phyloP scores from a whole-genome alignment of 1,140 invertebrate species.

The Sycophila sp. region DNA sequence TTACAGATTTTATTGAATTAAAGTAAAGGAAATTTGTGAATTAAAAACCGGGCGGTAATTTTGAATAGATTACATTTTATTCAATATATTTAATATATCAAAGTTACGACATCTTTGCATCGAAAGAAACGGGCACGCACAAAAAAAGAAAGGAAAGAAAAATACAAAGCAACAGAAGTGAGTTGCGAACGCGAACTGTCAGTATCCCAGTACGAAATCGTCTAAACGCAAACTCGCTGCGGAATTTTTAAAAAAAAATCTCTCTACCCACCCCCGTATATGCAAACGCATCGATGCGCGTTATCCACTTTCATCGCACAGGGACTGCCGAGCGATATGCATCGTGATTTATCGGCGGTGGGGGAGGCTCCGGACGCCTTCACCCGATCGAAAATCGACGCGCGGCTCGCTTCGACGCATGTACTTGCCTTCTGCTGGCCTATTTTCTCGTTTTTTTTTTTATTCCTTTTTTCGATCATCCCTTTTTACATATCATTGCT shows the following conservation, averaged over 20 bases:
- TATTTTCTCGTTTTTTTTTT: not conserved
- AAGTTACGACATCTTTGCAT: too few species aligned
- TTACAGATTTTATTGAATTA: too few species aligned
- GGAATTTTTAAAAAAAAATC: slow-evolving; percentile 13
- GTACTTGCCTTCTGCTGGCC: not conserved
- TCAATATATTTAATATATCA: too few species aligned
- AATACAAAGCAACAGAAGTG: not conserved
- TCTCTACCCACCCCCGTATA: not conserved
- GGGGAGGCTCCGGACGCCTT: slow-evolving; percentile 32
- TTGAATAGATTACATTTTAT: too few species aligned
- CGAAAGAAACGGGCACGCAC: too few species aligned
- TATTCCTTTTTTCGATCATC: slow-evolving; percentile 43
- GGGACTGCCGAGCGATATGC: slow-evolving; percentile 15
- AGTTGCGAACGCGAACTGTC: not conserved
- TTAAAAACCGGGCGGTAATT: too few species aligned
- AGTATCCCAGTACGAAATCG: not conserved
- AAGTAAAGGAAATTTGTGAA: too few species aligned
- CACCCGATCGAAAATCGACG: slow-evolving; percentile 46
- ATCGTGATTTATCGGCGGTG: slow-evolving; percentile 42
- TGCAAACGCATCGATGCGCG: slow-evolving; percentile 9
- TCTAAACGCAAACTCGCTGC: slow-evolving; percentile 2
- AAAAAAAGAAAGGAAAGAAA: not conserved
- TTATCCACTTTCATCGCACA: slow-evolving; percentile 45
- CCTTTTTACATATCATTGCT: slow-evolving; percentile 48
- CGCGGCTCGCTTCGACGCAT: slow-evolving; percentile 44